A percentile compares a stretch with the other conserved stretches of the same genome.
Conservation (phyloP, 2,113 vertebrate genomes). For the Petrocephalus zakoni region DNA sequence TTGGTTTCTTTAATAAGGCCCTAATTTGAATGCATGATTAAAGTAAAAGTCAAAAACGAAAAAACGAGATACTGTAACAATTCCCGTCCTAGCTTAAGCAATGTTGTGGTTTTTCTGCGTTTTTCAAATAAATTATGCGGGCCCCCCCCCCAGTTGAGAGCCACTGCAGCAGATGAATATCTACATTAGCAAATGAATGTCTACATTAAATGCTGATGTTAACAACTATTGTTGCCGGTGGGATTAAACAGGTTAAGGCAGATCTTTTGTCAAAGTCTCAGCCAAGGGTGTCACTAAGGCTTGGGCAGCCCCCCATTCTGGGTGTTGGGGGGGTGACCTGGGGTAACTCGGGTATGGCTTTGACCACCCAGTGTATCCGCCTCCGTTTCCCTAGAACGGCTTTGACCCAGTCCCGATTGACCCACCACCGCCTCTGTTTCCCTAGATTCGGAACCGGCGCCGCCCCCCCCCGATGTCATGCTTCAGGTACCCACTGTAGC, state of each 20-base stretch:
- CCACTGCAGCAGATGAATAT: neutral
- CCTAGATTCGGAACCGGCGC: constrained; percentile 60
- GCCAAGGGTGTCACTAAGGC: neutral
- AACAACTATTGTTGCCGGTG: no score
- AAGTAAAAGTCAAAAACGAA: no score
- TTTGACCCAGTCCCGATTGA: neutral
- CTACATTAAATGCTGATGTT: no score
- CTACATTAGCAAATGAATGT: no score
- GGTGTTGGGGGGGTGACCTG: neutral
- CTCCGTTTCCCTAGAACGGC: no score
- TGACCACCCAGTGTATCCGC: no score
- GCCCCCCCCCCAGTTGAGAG: neutral
- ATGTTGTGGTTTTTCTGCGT: neutral
- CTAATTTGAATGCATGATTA: neutral
- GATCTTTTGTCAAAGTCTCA: neutral
- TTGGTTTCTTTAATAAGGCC: neutral
- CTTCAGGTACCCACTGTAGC: constrained; percentile 60
- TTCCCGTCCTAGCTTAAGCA: neutral
- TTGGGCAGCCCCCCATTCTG: neutral
- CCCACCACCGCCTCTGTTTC: neutral
- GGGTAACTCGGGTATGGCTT: no score
- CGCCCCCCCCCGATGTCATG: constrained; percentile 53
- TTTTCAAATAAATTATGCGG: neutral
- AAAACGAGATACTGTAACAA: neutral
- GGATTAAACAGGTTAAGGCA: no score